Conservation (phyloP, 2,113 vertebrate species). For the Galemys pyrenaicus region DNA sequence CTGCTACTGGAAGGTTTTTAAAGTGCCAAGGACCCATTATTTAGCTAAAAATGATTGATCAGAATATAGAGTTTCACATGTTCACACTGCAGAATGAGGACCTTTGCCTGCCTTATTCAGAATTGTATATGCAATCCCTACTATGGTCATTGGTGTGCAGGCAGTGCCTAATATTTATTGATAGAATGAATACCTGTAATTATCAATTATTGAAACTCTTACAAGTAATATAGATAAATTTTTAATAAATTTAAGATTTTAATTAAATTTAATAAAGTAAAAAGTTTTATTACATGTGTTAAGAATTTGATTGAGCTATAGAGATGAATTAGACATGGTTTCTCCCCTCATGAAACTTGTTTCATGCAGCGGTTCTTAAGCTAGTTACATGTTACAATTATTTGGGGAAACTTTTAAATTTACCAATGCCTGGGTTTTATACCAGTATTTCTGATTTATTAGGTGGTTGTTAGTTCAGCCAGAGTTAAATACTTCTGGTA, state of each 20-base stretch:
- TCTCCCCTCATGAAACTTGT: background rate
- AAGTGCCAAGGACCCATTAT: background rate
- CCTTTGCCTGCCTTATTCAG: background rate
- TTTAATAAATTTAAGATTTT: no score
- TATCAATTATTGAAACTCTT: background rate
- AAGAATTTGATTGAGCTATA: background rate
- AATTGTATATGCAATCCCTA: background rate
- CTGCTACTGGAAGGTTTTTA: background rate
- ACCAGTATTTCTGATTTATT: background rate
- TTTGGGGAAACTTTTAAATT: background rate
- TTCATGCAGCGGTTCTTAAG: background rate
- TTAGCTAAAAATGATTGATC: conserved; percentile 23
- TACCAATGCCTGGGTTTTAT: background rate
- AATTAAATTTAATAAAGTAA: no score
- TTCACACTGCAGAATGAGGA: background rate
- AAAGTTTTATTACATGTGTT: background rate
- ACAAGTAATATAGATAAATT: background rate
- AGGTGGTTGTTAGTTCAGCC: conserved; percentile 10
- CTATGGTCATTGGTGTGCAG: background rate
- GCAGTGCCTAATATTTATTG: background rate
- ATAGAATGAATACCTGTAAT: background rate
- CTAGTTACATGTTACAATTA: background rate
- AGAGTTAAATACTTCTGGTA: background rate
- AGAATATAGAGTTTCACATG: background rate
- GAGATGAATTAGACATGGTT: background rate